Conservation (phyloP, 2,113 vertebrate species). For the Microtus montanus region DNA sequence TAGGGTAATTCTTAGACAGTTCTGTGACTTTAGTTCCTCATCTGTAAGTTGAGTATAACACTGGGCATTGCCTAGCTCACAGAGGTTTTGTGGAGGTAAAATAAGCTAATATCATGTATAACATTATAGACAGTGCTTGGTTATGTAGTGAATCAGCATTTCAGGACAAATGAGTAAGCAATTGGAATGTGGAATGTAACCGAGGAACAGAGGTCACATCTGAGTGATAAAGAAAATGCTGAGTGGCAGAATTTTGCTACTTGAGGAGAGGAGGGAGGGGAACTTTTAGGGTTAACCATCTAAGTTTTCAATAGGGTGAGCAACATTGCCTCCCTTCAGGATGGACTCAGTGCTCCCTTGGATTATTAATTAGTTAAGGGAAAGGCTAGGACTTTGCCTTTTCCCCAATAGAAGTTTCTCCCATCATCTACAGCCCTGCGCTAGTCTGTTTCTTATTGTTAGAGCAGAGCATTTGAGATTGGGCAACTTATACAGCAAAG, state of each 20-base stretch:
- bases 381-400: neutral
- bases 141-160: neutral
- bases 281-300: neutral
- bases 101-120: neutral
- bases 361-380: neutral
- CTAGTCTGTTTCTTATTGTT: neutral
- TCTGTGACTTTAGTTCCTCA: neutral
- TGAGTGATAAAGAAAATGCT: neutral
- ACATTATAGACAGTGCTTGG: neutral
- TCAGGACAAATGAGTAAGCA: neutral
- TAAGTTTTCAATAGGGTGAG: neutral
- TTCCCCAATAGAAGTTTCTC: neutral
- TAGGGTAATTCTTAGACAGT: neutral
- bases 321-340: neutral
- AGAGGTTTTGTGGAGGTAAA: neutral
- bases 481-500: neutral
- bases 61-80: neutral
- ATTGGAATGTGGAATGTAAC: neutral
- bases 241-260: constrained; percentile 18
- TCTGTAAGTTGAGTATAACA: neutral
- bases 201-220: neutral
- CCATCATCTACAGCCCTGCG: neutral
- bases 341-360: neutral
- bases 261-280: neutral
- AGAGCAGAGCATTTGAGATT: neutral